Evolutionary conservation across 2,888 invertebrate genomes (phyloP).

Genomic region (Syrphus vitripennis): DNA sequence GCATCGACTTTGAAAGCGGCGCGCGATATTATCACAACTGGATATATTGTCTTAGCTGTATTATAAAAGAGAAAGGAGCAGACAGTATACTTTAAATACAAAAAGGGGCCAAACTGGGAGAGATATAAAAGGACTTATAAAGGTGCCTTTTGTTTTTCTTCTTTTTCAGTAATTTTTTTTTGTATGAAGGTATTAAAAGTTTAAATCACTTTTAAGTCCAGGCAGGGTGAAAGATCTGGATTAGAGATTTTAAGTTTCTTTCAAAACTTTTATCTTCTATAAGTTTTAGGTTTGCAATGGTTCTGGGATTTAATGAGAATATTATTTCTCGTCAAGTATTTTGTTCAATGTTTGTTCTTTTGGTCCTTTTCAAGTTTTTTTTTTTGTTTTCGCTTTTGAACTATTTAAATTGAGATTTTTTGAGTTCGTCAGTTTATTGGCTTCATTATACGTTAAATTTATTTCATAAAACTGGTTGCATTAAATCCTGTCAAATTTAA

Average conservation of each 20-base stretch:
- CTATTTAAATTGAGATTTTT: not conserved
- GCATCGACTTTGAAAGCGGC: constrained; percentile 9
- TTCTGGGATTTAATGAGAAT: not conserved
- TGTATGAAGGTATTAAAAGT: not conserved
- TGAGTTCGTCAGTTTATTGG: not conserved
- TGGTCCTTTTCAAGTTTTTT: not conserved
- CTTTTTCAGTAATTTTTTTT: not conserved
- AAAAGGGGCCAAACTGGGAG: not conserved
- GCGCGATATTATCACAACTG: constrained; percentile 6
- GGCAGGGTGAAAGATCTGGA: not conserved
- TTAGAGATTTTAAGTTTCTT: constrained; percentile 2
- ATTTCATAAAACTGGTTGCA: too few relatives aligned
- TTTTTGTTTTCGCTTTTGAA: not conserved
- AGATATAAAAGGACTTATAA: not conserved
- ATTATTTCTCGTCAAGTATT: not conserved
- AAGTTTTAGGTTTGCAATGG: not conserved
- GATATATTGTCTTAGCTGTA: constrained; percentile 11
- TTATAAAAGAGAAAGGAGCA: not conserved
- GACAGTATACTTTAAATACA: not conserved
- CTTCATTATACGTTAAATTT: too few relatives aligned
- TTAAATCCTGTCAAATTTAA: too few relatives aligned
- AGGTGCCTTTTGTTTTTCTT: not conserved
- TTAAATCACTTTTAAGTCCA: not conserved
- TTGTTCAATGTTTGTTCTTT: not conserved
- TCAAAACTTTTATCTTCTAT: not conserved